Conservation (phyloP, 2,888 invertebrate species). For the Lottia gigantea region DNA sequence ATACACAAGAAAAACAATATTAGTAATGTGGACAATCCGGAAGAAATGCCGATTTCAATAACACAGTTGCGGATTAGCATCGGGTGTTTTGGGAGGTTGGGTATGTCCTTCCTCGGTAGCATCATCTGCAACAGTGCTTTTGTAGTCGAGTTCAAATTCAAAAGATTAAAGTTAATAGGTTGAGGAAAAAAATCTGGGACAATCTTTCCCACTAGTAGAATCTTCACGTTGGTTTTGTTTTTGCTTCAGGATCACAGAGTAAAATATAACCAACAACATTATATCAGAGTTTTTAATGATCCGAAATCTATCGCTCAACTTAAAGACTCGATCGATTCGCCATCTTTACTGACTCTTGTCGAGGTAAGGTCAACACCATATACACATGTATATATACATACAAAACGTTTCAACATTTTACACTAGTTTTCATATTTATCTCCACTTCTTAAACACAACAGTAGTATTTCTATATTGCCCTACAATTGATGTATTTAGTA, state of each 20-base stretch:
- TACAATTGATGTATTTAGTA: too few relatives aligned
- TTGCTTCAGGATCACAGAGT: slow-evolving; percentile 82
- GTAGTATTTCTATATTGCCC: too few relatives aligned
- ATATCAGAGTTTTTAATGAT: slow-evolving; percentile 82
- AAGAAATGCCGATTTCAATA: too few relatives aligned
- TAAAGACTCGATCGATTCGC: slow-evolving; percentile 82
- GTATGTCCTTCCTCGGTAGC: not conserved
- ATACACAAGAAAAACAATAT: too few relatives aligned
- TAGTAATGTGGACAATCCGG: too few relatives aligned
- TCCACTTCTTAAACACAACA: too few relatives aligned
- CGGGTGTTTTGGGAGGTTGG: not conserved
- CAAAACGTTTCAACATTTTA: too few relatives aligned
- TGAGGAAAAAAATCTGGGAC: not conserved
- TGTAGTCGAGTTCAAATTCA: not conserved
- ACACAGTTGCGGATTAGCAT: not conserved
- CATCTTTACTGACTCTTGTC: slow-evolving; percentile 86
- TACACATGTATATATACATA: too few relatives aligned
- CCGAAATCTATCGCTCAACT: slow-evolving; percentile 74
- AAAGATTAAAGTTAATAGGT: not conserved
- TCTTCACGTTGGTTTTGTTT: too few relatives aligned
- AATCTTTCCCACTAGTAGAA: too few relatives aligned
- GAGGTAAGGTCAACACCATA: slow-evolving; percentile 70
- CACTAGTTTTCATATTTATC: too few relatives aligned
- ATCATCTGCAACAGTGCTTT: not conserved
- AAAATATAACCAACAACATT: slow-evolving; percentile 90